These are phyloP conservation scores for Orthosia gothica DNA, from an alignment of 2,888 invertebrate species.

Conservation along the genomic window DNA sequence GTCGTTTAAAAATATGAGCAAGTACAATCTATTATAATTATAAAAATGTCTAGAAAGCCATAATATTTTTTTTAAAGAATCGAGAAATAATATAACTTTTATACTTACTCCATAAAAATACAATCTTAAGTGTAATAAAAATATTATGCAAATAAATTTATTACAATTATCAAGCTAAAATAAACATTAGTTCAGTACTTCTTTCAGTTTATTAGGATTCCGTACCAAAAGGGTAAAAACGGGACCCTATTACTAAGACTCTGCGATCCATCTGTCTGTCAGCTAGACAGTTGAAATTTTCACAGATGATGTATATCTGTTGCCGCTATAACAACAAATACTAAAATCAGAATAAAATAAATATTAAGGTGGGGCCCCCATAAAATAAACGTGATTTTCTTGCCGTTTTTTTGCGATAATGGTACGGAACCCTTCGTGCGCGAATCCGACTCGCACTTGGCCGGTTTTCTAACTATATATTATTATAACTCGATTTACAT, in stretches of 20 bases:
- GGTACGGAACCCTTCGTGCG: too few relatives aligned
- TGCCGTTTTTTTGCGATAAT: too few relatives aligned
- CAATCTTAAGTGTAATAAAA: background rate
- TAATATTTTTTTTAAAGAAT: background rate
- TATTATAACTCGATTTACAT: slow-evolving; percentile 5
- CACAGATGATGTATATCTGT: too few relatives aligned
- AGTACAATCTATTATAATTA: background rate
- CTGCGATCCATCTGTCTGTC: too few relatives aligned
- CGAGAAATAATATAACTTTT: background rate
- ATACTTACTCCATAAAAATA: slow-evolving; percentile 1
- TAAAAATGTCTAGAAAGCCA: background rate
- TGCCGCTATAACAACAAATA: too few relatives aligned
- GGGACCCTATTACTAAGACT: too few relatives aligned
- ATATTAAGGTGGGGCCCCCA: too few relatives aligned
- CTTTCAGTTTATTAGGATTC: slow-evolving; percentile 4
- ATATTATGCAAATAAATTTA: background rate
- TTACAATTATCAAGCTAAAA: background rate
- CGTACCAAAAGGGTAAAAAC: too few relatives aligned
- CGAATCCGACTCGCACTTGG: too few relatives aligned
- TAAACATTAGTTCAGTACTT: background rate
- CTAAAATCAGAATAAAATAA: too few relatives aligned
- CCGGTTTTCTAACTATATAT: slow-evolving; percentile 2
- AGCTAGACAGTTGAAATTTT: too few relatives aligned
- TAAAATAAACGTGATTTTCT: too few relatives aligned
- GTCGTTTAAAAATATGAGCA: background rate